phyloP scores from a whole-genome alignment of 2,113 vertebrate genomes.

The Pionites leucogaster region DNA sequence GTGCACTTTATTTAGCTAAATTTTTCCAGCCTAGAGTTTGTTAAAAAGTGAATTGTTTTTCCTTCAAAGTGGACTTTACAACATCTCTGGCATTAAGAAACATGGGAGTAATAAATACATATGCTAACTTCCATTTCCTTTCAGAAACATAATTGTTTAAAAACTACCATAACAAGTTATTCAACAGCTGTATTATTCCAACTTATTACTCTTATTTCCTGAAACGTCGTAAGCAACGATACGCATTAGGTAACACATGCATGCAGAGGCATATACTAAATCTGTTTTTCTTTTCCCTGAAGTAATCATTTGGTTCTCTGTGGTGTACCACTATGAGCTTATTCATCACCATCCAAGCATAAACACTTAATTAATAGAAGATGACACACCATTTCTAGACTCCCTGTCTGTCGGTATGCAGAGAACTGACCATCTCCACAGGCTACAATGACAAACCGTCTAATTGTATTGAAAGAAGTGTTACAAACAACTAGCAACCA shows the following conservation, averaged over 20 bases:
- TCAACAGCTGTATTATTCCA: not conserved
- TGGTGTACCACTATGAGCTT: not conserved
- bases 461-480: not conserved
- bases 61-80: not conserved
- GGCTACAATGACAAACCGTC: not conserved
- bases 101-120: not conserved
- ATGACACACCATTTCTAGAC: not conserved
- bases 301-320: not conserved
- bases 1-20: not conserved
- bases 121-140: not conserved
- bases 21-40: not conserved
- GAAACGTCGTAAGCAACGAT: not conserved
- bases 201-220: not conserved
- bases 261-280: not conserved
- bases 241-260: not conserved
- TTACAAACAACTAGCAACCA: not conserved
- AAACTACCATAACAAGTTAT: not conserved
- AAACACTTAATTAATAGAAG: slow-evolving; percentile 13
- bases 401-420: not conserved
- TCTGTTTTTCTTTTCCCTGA: not conserved
- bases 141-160: not conserved
- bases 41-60: not conserved
- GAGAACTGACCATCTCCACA: not conserved
- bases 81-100: not conserved
- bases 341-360: not conserved